Evolutionary conservation across 2,888 invertebrate species (phyloP), one percentile per base, ranked within the genome.

Genomic region (Mimumesa dahlbomi): DNA sequence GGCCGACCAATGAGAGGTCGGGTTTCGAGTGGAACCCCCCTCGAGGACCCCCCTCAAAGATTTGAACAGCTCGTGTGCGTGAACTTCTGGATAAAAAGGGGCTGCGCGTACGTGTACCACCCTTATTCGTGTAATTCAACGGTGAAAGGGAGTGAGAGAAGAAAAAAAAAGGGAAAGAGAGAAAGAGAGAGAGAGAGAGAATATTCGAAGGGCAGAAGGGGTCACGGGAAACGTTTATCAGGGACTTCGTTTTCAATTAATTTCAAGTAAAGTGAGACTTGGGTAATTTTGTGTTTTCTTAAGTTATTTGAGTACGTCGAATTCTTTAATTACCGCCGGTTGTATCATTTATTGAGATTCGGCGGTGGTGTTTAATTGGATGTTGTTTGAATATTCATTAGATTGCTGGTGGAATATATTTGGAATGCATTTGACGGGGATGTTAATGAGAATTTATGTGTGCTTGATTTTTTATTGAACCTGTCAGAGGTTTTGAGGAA

Each of bases 1-100:
- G 43, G 21, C 21, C 64, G 40, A 69, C 77, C 75, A 75, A 79
- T 78, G 70, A 59, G 54, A 74, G 58, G 36, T 52, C 38, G 42
- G 22, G 14, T 54, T 18, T 25, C 46, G 64, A 64, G 68, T 57
- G 52, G 46, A 57, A 36, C 52, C 61, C 52, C 52, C 52, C 46
- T 69, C 34, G 45, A 63, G 45, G 45, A 46, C 25, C 63, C 56
- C 66, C 43, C 58, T 34, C 40, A 36, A 48, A 19, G 45, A 46
- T 58, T 45, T 40, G 49, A 52, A 14, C n/a, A 16, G 14, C 14
- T 40, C 56, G 42, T 36, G 36, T 61, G 61, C 22, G 43, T 52
- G 61, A 22, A 52, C 14, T n/a, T n/a, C n/a, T 25, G 22, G 16
- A 21, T 36, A 2, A 52, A 50, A 52, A 52, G 14, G 18, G 36